phyloP scores from a whole-genome alignment of 2,888 invertebrate genomes.

The Cheilosia pagana region DNA sequence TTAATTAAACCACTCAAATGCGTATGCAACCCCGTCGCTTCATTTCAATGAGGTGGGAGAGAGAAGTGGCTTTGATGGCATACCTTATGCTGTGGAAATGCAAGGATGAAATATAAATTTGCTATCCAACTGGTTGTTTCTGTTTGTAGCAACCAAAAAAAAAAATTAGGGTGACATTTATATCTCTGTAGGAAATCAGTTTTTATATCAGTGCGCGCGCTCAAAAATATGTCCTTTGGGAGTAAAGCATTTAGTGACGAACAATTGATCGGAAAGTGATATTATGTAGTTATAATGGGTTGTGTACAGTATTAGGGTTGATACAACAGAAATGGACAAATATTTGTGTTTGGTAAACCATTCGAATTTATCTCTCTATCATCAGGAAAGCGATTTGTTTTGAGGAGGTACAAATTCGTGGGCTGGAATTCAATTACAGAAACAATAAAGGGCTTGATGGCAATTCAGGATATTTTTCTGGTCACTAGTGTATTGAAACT shows the following conservation, averaged over 20 bases:
- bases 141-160: not conserved
- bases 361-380: not conserved
- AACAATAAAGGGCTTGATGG: too few relatives aligned
- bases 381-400: not conserved
- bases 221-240: constrained; percentile 37
- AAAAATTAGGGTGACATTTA: constrained; percentile 36
- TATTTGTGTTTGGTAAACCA: constrained; percentile 16
- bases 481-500: too few relatives aligned
- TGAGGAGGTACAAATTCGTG: not conserved
- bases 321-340: constrained; percentile 9
- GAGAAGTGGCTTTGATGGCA: not conserved
- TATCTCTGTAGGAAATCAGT: constrained; percentile 16
- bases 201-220: constrained; percentile 2
- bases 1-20: constrained; percentile 76
- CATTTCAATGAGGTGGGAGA: constrained; percentile 12
- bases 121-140: constrained; percentile 29
- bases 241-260: constrained; percentile 37
- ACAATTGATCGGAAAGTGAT: constrained; percentile 33
- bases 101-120: constrained; percentile 25
- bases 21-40: constrained; percentile 57
- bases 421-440: too few relatives aligned
- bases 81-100: constrained; percentile 11
- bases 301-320: constrained; percentile 18
- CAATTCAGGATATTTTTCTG: too few relatives aligned
- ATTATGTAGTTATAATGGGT: not conserved